Percentiles rank a stretch among this genome's conserved stretches.
These are phyloP conservation scores for Thereva unica DNA, from an alignment of 2,888 invertebrate genomes.

Conservation along the genomic window DNA sequence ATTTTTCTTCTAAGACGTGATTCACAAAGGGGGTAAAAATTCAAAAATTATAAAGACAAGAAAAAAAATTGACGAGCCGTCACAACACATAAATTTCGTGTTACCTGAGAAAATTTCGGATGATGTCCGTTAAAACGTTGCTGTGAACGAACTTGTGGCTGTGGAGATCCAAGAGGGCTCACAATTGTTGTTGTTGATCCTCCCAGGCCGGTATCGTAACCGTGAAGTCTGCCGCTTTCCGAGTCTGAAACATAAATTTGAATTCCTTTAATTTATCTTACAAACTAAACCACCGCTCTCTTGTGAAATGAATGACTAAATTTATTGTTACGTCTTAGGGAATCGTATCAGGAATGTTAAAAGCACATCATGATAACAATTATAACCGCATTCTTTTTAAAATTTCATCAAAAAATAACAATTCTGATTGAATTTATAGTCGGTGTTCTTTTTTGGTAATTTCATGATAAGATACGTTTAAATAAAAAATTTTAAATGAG, in stretches of 20 bases:
- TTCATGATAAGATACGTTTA: too few species aligned
- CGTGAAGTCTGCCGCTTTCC: constrained; percentile 43
- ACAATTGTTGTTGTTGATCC: constrained; percentile 59
- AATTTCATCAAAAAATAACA: too few species aligned
- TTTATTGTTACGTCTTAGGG: not conserved
- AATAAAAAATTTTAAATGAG: too few species aligned
- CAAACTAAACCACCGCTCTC: not conserved
- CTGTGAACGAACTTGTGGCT: constrained; percentile 62
- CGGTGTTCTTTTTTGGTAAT: too few species aligned
- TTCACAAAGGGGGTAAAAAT: too few species aligned
- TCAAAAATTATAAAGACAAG: too few species aligned
- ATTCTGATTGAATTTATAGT: too few species aligned
- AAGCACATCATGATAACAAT: too few species aligned
- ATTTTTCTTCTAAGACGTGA: too few species aligned
- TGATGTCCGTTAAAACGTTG: constrained; percentile 71
- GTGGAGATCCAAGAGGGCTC: constrained; percentile 60
- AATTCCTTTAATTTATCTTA: not conserved
- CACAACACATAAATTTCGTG: constrained; percentile 39
- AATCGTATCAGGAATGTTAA: too few species aligned
- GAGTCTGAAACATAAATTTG: constrained; percentile 1
- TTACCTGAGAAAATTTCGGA: constrained; percentile 69
- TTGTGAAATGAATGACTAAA: not conserved
- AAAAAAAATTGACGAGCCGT: too few species aligned
- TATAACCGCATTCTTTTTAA: too few species aligned
- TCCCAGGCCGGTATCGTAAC: constrained; percentile 59